Conservation (phyloP, 1,140 invertebrate genomes). For the Pseudomyrmex gracilis region DNA sequence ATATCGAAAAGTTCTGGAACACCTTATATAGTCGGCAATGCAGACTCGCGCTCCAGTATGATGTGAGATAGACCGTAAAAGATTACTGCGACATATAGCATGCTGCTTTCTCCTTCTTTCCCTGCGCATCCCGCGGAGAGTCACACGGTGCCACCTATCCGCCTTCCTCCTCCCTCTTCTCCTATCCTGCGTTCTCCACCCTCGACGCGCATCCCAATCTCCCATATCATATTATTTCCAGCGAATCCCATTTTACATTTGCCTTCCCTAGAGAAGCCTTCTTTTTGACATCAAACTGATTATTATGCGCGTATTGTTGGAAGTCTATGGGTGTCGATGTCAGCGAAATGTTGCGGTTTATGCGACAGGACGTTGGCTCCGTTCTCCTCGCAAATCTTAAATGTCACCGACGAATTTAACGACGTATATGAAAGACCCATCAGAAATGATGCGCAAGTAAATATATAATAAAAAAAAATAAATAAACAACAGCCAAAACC, state of each 20-base stretch:
- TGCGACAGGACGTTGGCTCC: slow-evolving; percentile 7
- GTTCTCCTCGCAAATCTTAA: background rate
- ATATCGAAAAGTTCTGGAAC: slow-evolving; percentile 67
- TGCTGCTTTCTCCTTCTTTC: slow-evolving; percentile 62
- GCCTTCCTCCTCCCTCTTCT: slow-evolving; percentile 61
- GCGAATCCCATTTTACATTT: slow-evolving; percentile 78
- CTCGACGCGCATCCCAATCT: slow-evolving; percentile 77
- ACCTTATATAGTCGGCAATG: slow-evolving; percentile 70
- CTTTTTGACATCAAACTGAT: slow-evolving; percentile 67
- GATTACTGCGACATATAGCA: slow-evolving; percentile 81
- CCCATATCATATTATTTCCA: slow-evolving; percentile 82
- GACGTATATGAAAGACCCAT: background rate
- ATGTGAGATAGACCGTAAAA: slow-evolving; percentile 82
- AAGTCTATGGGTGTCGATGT: slow-evolving; percentile 74
- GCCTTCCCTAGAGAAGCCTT: slow-evolving; percentile 47
- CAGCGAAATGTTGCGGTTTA: slow-evolving; percentile 62
- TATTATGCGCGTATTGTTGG: slow-evolving; percentile 80
- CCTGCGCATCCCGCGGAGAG: slow-evolving; percentile 34
- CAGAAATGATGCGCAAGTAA: too few relatives aligned
- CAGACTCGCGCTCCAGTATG: slow-evolving; percentile 71
- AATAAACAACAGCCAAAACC: too few relatives aligned
- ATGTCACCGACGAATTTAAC: slow-evolving; percentile 20
- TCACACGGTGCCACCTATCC: slow-evolving; percentile 64
- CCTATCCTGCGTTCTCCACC: slow-evolving; percentile 66
- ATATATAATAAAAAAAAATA: background rate